Base-by-base conservation (phyloP, 2,888 invertebrate species). In the Linnaemya tessellans region DNA sequence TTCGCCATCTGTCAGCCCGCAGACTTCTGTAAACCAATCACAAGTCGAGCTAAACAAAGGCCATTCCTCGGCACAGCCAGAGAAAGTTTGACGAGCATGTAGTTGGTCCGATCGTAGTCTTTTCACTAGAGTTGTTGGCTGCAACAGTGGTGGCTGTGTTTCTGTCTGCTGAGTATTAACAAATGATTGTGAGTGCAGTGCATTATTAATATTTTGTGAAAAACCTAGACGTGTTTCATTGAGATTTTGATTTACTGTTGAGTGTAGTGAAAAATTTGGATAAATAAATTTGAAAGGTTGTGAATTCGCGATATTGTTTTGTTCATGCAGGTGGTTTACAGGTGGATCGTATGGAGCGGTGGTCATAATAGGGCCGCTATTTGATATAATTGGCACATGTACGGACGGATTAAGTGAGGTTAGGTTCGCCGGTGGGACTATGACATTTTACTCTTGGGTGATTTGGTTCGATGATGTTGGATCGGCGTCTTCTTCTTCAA, bases 131-230 rank as follows among this genome's bases (percentile, higher is more conserved):
- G 30, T 30, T 30, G 30, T 30, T 30, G 5, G 30, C 30, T 30
- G 30, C 30, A 30, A 30, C 5, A 5, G 30, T 30, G 30, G 2
- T 30, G 30, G 30, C 30, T 30, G 62, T 51, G 80, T 83, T 38
- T 83, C 84, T 1, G 83, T 80, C 60, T 86, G 86, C 0, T 78
- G 83, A 43, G 30, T 2, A 30, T 30, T 30, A 74, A 86, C 11
- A 80, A 64, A 30, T 3, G 30, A 30, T 30, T 30, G 30, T 5
- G 5, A 30, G 3, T 30, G 30, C 30, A 3, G 30, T 30, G 30
- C 30, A 5, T 30, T 30, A 30, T 30, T 5, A 86, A 58, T 43
- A 74, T 80, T 22, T 70, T 70, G n/a, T 79, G 30, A 54, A 51
- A 54, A 30, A 8, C 54, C 64, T 8, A 3, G 20, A n/a, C 15